Conservation (phyloP, 1,140 invertebrate species). For the Drosophila quadrilineata region DNA sequence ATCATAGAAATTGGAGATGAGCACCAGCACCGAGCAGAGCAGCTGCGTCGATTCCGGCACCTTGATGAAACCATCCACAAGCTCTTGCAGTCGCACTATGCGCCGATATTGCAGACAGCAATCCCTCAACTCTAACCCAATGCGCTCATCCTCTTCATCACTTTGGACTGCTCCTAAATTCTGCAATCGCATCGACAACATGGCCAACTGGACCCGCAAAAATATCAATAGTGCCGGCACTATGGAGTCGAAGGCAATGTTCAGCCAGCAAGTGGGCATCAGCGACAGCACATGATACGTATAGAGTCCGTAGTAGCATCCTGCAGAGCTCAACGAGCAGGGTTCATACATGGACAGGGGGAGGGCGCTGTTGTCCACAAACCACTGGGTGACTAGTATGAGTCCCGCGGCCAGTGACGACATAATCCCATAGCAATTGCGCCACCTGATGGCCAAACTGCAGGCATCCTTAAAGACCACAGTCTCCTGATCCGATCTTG, state of each 20-base stretch:
- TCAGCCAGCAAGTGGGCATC: constrained; percentile 52
- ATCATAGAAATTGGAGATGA: constrained; percentile 66
- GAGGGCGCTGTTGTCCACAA: constrained; percentile 23
- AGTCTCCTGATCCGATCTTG: constrained; percentile 8
- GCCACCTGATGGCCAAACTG: constrained; percentile 14
- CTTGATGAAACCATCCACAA: constrained; percentile 53
- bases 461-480: background rate
- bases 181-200: constrained; percentile 48
- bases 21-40: constrained; percentile 61
- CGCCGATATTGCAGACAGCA: constrained; percentile 46
- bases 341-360: constrained; percentile 57
- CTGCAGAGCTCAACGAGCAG: constrained; percentile 16
- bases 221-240: constrained; percentile 42
- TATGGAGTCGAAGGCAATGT: constrained; percentile 66
- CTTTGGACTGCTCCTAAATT: constrained; percentile 17
- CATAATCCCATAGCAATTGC: constrained; percentile 40
- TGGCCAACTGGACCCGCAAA: constrained; percentile 47
- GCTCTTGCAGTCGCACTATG: constrained; percentile 44
- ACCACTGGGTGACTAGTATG: constrained; percentile 29
- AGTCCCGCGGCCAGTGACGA: constrained; percentile 32
- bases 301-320: constrained; percentile 43
- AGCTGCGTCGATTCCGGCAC: constrained; percentile 59
- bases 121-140: constrained; percentile 37
- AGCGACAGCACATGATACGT: constrained; percentile 47
- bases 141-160: constrained; percentile 6